Base-by-base conservation (phyloP, 2,113 vertebrate species). In the Tenrec ecaudatus region DNA sequence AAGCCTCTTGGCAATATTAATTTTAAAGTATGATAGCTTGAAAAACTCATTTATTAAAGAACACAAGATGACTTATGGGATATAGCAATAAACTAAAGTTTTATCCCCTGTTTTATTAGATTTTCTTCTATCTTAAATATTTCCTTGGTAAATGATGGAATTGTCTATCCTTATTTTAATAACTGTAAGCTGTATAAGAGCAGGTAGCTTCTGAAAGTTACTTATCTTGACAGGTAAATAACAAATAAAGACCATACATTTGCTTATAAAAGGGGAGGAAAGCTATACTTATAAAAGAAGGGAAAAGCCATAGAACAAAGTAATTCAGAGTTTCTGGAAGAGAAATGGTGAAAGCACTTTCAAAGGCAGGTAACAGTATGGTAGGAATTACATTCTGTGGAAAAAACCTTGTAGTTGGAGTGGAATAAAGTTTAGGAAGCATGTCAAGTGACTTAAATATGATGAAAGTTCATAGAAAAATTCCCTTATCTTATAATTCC, bases 91-190 rank as follows among this genome's bases (percentile, higher is more conserved):
- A 68, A 11, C 12, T 85, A 76, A 90, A 86, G 33, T 82, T 92
- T 20, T 85, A 10, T 85, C 95, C 78, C 57, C 76, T 53, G 62
- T 27, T 86, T 69, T 5, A 68, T 66, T 19, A 68, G 69, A 57
- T 90, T 95, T 90, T 85, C 9, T 82, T 88, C 91, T 31, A 80
- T 9, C 36, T 60, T 95, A 40, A 84, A 84, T 9, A 58, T 82
- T 17, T 89, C 82, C 92, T 92, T 94, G 68, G 31, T 75, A 93
- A 94, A 77, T 88, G 16, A 79, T 53, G 14, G 25, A 0, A 23
- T 85, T 3, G 77, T 77, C 38, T 6, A 43, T 83, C 6, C 68
- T 82, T 86, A 43, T 80, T 77, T 71, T 89, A 94, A 82, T 88
- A 38, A 87, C 77, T 29, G 22, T 43, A 86, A 78, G 8, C 57